Percentiles rank a stretch among this genome's conserved stretches.
These are phyloP conservation scores for Abrostola tripartita DNA, from an alignment of 2,888 invertebrate species.

Conservation along the genomic window DNA sequence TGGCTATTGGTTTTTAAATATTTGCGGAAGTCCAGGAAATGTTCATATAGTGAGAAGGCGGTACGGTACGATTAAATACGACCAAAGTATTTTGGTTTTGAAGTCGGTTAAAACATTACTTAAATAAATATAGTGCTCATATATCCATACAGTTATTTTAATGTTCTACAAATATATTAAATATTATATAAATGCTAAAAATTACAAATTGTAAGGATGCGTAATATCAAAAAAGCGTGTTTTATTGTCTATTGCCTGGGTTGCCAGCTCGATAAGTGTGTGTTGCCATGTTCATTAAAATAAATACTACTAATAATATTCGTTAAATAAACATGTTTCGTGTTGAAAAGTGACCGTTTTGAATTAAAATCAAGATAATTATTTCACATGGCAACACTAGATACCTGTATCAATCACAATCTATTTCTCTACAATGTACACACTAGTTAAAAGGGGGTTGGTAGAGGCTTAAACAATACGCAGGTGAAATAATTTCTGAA, in stretches of 20 bases:
- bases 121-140: too few species aligned
- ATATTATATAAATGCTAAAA: slow-evolving; percentile 37
- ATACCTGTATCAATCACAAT: neutral
- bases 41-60: too few species aligned
- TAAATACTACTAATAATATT: neutral
- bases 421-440: slow-evolving; percentile 2
- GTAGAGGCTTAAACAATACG: neutral
- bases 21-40: too few species aligned
- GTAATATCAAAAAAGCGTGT: slow-evolving; percentile 30
- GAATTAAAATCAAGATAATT: neutral
- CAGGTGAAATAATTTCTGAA: too few species aligned
- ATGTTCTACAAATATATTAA: slow-evolving; percentile 21
- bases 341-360: too few species aligned
- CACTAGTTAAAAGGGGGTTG: neutral
- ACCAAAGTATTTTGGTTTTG: too few species aligned
- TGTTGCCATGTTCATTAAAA: slow-evolving; percentile 30
- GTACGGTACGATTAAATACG: too few species aligned
- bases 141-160: slow-evolving; percentile 2
- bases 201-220: slow-evolving; percentile 28
- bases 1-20: too few species aligned
- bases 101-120: too few species aligned
- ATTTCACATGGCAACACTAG: slow-evolving; percentile 34
- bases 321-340: neutral
- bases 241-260: slow-evolving; percentile 57
- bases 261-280: slow-evolving; percentile 30